Conservation (phyloP, 2,888 invertebrate genomes). For the Diabrotica balteata region DNA sequence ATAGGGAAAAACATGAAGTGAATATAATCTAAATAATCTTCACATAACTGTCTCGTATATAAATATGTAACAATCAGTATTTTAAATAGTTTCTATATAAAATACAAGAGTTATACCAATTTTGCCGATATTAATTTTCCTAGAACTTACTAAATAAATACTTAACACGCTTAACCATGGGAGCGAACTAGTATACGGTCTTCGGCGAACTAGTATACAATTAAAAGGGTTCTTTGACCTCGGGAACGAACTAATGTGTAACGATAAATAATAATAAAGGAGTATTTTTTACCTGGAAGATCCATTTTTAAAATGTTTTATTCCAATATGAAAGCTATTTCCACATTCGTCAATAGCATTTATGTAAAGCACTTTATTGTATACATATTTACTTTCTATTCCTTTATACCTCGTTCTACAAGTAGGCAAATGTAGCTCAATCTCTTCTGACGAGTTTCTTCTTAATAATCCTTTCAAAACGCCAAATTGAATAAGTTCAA, state of each 20-base stretch:
- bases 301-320: conserved; percentile 62
- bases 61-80: too few species aligned
- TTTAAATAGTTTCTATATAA: too few species aligned
- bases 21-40: too few species aligned
- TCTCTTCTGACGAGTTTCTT: conserved; percentile 59
- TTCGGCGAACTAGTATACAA: too few species aligned
- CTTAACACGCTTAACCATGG: too few species aligned
- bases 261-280: background rate
- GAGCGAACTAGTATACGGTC: too few species aligned
- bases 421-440: conserved; percentile 63
- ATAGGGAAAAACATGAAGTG: too few species aligned
- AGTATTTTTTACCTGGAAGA: conserved; percentile 65
- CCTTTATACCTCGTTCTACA: conserved; percentile 49
- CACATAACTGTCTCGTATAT: too few species aligned
- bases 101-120: too few species aligned
- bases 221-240: too few species aligned
- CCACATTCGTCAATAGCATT: conserved; percentile 64
- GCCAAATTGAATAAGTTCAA: conserved; percentile 71
- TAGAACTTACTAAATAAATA: too few species aligned
- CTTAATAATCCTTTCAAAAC: conserved; percentile 66
- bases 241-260: background rate
- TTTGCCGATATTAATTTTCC: too few species aligned
- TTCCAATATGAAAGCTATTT: conserved; percentile 64
- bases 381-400: conserved; percentile 42
- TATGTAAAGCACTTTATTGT: conserved; percentile 47